These are phyloP conservation scores for Rhabdornis inornatus DNA, from an alignment of 2,113 vertebrate genomes.

Conservation along the genomic window DNA sequence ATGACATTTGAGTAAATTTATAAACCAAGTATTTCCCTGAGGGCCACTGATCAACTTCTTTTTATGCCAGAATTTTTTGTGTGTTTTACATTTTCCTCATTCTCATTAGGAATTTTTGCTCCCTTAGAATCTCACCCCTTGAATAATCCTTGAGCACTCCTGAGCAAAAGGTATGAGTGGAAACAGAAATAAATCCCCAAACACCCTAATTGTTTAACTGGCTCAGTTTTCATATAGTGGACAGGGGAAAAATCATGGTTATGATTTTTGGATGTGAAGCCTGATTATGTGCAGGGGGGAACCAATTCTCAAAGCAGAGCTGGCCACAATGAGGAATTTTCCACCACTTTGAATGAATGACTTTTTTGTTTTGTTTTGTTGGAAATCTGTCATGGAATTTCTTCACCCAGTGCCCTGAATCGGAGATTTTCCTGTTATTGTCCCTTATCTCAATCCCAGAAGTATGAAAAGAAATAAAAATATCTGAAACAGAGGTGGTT, in stretches of 20 bases:
- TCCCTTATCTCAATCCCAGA: conserved; percentile 15
- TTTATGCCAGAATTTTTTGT: not conserved
- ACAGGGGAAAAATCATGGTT: not conserved
- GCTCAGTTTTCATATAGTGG: not conserved
- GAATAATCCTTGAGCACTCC: not conserved
- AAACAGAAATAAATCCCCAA: not conserved
- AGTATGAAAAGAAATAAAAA: conserved; percentile 10
- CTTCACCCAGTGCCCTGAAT: not conserved
- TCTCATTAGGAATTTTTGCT: not conserved
- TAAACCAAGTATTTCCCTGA: not conserved
- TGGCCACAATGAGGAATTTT: not conserved
- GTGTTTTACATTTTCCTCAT: not conserved
- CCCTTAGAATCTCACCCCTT: not conserved
- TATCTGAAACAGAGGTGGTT: not conserved
- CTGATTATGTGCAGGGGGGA: not conserved
- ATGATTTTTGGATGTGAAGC: not conserved
- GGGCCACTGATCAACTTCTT: not conserved
- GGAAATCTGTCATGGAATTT: conserved; percentile 37
- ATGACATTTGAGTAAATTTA: not conserved
- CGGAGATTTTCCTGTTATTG: conserved; percentile 35
- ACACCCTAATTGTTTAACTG: not conserved
- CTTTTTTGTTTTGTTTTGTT: not conserved
- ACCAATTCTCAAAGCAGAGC: not conserved
- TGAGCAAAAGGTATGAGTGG: not conserved
- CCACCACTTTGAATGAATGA: not conserved